Evolutionary conservation across 2,797 vertebrate genomes (phyloP).

Genomic region (Tadarida brasiliensis): DNA sequence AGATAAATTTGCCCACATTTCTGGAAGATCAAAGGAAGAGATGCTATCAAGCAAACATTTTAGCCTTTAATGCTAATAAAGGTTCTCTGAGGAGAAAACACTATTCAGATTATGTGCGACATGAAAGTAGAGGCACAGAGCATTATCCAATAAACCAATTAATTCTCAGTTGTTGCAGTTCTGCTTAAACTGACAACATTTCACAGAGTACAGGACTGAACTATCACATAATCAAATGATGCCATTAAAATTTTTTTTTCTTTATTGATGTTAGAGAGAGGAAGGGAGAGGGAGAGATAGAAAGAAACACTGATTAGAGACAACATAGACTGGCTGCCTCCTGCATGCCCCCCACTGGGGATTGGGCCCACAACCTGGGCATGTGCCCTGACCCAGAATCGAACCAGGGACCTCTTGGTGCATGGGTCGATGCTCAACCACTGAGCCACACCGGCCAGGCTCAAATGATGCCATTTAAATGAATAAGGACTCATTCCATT

Average conservation of each 20-base stretch:
- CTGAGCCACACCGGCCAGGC: no score
- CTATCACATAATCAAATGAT: constrained; percentile 48
- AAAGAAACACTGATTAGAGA: no score
- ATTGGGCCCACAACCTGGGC: no score
- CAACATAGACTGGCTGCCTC: no score
- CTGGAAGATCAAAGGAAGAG: constrained; percentile 51
- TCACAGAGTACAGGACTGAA: constrained; percentile 53
- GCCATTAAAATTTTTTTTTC: no score
- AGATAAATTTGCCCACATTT: constrained; percentile 49
- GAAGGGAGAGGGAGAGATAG: no score
- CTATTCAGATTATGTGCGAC: constrained; percentile 31
- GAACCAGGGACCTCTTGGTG: no score
- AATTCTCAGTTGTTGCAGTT: constrained; percentile 31
- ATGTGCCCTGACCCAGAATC: no score
- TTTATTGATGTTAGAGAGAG: no score
- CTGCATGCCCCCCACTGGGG: no score
- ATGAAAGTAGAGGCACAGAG: constrained; percentile 25
- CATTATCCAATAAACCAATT: constrained; percentile 47
- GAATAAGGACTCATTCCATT: constrained; percentile 38
- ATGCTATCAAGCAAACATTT: constrained; percentile 51
- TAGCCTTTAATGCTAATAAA: constrained; percentile 56
- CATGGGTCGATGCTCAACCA: no score
- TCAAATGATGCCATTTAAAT: constrained; percentile 53
- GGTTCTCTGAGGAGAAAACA: constrained; percentile 52
- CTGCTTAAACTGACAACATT: constrained; percentile 47